Evolutionary conservation across 2,888 invertebrate genomes (phyloP), one percentile per base, ranked within the genome.

Genomic region (Ormyrus nitidulus): DNA sequence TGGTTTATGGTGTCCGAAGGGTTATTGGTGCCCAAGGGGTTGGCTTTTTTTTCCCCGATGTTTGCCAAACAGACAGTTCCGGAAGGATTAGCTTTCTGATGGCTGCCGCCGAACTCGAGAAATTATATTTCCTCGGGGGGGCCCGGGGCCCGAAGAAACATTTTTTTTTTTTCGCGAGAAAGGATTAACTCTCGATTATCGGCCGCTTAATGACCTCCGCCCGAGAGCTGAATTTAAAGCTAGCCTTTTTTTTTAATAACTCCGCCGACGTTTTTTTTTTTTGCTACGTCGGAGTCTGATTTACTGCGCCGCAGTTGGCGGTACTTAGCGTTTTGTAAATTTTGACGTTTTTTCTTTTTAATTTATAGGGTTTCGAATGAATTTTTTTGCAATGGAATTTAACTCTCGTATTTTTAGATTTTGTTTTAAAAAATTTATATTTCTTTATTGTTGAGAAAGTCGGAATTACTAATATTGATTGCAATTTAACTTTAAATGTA

Each of bases 131-230:
- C 56, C 48, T 72, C 64, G 48, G 48, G n/a, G 19, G 19, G 62
- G 10, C 6, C 46, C 5, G 34, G 11, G 49, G 9, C 44, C 9
- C 11, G n/a, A 51, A 70, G 49, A 70, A 70, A 64, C 19, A 53
- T 56, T 44, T 65, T 76, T 81, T 70, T 77, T 62, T 54, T 11
- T 9, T 73, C 69, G 71, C 51, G 65, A 54, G 78, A 79, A 82
- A 82, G 82, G 82, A 82, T 81, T 82, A 82, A 81, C 81, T 34
- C 34, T 80, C 79, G 82, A 81, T 79, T 78, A 81, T 75, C 82
- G 69, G 62, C 13, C 49, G 64, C 53, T 76, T 77, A 73, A 81
- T 10, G 69, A 61, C 70, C 65, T 53, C 34, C n/a, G 62, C 49
- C 51, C 44, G 56, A 11, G 19, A 4, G 49, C 34, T 34, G 34